Evolutionary conservation across 2,113 vertebrate species (phyloP).

Genomic region (Nycticorax nycticorax): DNA sequence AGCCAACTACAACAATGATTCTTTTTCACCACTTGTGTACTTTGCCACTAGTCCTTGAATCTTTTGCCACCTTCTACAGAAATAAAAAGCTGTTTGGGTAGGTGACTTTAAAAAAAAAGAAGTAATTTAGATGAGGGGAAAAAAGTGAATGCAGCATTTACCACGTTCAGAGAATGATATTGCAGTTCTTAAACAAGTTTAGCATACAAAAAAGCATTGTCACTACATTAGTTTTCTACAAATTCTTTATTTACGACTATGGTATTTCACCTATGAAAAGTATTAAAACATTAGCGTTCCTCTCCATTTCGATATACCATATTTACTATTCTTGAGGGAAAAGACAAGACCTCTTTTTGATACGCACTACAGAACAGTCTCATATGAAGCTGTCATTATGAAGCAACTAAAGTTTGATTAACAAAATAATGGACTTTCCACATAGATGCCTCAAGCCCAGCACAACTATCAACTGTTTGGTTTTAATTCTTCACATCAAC

Average conservation of each 20-base stretch:
- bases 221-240: background rate
- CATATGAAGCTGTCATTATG: background rate
- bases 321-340: background rate
- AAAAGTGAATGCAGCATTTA: background rate
- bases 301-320: background rate
- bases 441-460: background rate
- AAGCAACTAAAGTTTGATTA: background rate
- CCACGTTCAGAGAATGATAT: background rate
- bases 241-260: background rate
- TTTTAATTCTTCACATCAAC: background rate
- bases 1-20: background rate
- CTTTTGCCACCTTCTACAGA: background rate
- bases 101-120: background rate
- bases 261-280: background rate
- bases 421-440: background rate
- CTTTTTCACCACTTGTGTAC: background rate
- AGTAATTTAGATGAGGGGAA: background rate
- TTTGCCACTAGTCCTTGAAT: background rate
- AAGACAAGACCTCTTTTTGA: background rate
- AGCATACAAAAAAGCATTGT: fast-evolving
- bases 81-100: background rate
- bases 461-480: background rate
- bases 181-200: background rate
- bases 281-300: background rate
- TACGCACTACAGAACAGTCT: background rate